Evolutionary conservation across 2,888 invertebrate species (phyloP), one percentile per base, ranked within the genome.

Genomic region (Diploptera punctata): DNA sequence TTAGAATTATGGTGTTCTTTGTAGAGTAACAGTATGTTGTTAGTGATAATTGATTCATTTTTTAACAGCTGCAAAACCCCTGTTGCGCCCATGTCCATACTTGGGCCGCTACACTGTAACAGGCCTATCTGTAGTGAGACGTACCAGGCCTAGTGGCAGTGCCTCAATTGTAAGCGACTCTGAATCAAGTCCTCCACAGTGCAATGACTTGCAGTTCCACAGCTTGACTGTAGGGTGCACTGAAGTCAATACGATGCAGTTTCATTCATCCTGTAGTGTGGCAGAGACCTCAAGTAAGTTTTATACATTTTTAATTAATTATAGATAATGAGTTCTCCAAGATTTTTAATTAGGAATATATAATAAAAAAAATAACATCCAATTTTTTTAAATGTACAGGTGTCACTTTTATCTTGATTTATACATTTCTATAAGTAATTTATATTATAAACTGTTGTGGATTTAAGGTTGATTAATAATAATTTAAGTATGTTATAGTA

Each of bases 41-140:
- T n/a, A n/a, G n/a, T n/a, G n/a, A n/a, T n/a, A n/a, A n/a, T n/a
- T n/a, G n/a, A n/a, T n/a, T n/a, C n/a, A n/a, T n/a, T n/a, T n/a
- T n/a, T n/a, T 52, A 16, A 26, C 87, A 95, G 94, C 94, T 70
- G 91, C 91, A 80, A 91, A 91, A 78, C 93, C 94, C 65, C 93
- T 93, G 83, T 89, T 92, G 54, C 89, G 93, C 80, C 91, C 92
- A 78, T 95, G 95, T 80, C 95, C 95, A 0, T 92, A 92, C 84
- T 88, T 90, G 79, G 95, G 89, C 70, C 93, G 90, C 82, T 93
- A 92, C 80, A 86, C 87, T 73, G 90, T 93, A 76, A 89, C 89
- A 74, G 90, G 88, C 73, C 84, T 90, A 76, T 86, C 88, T 21
- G 49, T 18, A 3, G 54, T 9, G 16, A 18, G 33, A 26, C 67